Base-by-base conservation (phyloP, 1,140 invertebrate genomes). In the Zeugodacus cucurbitae region DNA sequence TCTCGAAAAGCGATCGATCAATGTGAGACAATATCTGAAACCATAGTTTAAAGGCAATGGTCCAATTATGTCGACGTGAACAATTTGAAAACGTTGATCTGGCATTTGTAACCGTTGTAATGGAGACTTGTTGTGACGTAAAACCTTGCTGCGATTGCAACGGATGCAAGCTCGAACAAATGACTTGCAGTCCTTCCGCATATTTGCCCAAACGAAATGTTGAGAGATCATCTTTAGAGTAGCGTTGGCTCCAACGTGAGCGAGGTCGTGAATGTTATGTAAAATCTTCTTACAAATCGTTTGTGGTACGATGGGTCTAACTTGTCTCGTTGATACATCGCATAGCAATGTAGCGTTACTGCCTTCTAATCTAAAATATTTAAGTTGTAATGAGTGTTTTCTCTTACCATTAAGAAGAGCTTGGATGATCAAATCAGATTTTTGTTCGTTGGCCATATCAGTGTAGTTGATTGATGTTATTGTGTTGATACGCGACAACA, bases 401-500 rank as follows among this genome's bases (percentile, higher is more conserved):
- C 4, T 32, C 26, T 26, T 82, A 54, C 20, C n/a, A n/a, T n/a
- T 44, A 17, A 82, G 7, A 2, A 58, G 14, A 26, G 58, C 17
- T 37, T 70, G 70, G 7, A 88, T 14, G n/a, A 41, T 41, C 1
- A n/a, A 22, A 22, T 88, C 32, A 11, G 26, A 7, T 14, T 88
- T 22, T 37, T 82, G 87, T 14, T 54, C 41, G 10, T 70, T 34
- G 10, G 67, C 48, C 29, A 78, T n/a, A 22, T 48, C 7, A 10
- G n/a, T 41, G 70, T 32, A 78, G 26, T 78, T 57, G 11, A 78
- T 32, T 20, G 64, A 17, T 6, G 26, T n/a, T 29, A 88, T 32
- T 4, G 29, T 26, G 26, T 57, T 48, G 44, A 93, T 89, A 17
- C 93, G 88, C 0, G 91, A 93, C 1, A 93, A 88, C 1, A 90